phyloP scores from a whole-genome alignment of 2,888 invertebrate genomes.

The Ctena decussata region DNA sequence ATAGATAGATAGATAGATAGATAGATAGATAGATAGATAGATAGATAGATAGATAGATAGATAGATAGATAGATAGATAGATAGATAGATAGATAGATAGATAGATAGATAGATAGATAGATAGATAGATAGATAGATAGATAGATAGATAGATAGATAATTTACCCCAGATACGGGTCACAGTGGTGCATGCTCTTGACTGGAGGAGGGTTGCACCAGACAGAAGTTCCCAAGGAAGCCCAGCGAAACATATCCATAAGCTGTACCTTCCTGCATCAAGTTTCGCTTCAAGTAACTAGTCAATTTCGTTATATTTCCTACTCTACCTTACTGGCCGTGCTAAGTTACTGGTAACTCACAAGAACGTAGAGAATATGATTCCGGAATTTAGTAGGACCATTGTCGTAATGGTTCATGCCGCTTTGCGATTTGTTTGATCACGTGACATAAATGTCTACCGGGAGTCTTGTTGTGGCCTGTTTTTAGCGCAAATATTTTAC shows the following conservation, averaged over 20 bases:
- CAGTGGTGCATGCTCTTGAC: too few species aligned
- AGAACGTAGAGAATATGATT: too few species aligned
- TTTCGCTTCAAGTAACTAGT: too few species aligned
- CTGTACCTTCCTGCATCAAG: too few species aligned
- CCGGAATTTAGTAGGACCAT: too few species aligned
- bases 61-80: conserved; percentile 13
- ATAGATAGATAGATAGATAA: background rate
- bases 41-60: conserved; percentile 13
- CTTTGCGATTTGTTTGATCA: conserved; percentile 64
- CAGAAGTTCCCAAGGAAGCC: too few species aligned
- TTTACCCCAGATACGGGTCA: too few species aligned
- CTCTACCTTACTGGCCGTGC: too few species aligned
- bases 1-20: conserved; percentile 3
- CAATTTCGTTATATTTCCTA: too few species aligned
- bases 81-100: conserved; percentile 12
- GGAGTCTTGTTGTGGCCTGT: conserved; percentile 28
- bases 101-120: background rate
- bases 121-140: background rate
- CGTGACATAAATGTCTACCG: conserved; percentile 38
- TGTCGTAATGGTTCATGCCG: background rate
- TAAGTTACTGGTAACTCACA: too few species aligned
- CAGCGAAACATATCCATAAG: too few species aligned
- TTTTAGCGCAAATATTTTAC: background rate
- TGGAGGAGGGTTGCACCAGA: too few species aligned
- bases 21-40: conserved; percentile 3